Conservation (phyloP, 2,797 vertebrate genomes). For the Catharus ustulatus region DNA sequence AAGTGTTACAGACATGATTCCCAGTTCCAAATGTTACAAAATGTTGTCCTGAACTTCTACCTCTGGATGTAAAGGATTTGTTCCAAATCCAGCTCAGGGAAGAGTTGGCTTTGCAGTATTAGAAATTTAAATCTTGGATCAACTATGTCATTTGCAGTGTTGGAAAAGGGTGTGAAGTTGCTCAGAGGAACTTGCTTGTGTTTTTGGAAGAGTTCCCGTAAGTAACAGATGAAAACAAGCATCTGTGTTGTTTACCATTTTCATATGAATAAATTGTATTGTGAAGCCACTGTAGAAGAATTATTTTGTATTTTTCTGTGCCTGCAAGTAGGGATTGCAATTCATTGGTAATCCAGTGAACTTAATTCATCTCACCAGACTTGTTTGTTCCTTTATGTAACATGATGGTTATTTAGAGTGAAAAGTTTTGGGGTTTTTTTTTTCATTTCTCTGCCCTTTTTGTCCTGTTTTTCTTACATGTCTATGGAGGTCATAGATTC, state of each 20-base stretch:
- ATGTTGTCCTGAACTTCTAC: conserved; percentile 47
- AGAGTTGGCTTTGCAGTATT: conserved; percentile 28
- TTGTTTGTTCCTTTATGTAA: neutral
- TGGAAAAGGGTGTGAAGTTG: neutral
- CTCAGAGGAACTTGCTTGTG: neutral
- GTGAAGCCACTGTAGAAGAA: neutral
- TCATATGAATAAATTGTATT: neutral
- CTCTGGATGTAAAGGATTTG: conserved; percentile 53
- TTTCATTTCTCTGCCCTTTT: neutral
- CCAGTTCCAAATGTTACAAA: conserved; percentile 30
- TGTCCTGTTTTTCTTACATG: neutral
- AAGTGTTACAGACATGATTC: conserved; percentile 24
- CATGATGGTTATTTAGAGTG: neutral
- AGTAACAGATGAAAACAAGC: neutral
- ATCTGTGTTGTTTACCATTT: neutral
- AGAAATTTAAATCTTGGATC: conserved; percentile 19
- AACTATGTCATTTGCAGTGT: neutral
- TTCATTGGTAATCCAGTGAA: neutral
- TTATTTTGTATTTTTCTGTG: neutral
- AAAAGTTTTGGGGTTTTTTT: neutral
- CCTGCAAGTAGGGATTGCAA: neutral
- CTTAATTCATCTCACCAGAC: neutral
- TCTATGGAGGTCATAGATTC: neutral
- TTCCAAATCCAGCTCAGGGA: conserved; percentile 39
- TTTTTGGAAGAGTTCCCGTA: neutral